phyloP scores from a whole-genome alignment of 2,888 invertebrate species.

The Lottia scabra region DNA sequence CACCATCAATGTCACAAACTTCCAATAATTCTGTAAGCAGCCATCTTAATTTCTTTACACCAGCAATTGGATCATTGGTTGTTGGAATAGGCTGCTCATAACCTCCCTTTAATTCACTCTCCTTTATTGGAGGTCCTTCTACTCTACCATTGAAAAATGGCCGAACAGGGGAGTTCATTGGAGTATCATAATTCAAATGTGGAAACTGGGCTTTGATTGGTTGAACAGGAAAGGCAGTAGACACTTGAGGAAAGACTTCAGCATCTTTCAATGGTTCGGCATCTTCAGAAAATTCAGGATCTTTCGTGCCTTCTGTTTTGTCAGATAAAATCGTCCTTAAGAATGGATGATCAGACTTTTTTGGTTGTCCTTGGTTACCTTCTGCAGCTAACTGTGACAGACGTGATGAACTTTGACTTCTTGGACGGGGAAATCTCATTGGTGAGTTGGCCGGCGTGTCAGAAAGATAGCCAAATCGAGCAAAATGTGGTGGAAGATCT shows the following conservation, averaged over 20 bases:
- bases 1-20: slow-evolving; percentile 47
- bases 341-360: neutral
- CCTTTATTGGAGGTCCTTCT: neutral
- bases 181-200: neutral
- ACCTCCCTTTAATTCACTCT: neutral
- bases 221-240: neutral
- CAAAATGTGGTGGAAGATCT: neutral
- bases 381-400: neutral
- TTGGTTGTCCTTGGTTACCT: neutral
- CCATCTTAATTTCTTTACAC: slow-evolving; percentile 43
- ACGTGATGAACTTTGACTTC: neutral
- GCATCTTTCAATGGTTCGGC: neutral
- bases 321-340: neutral
- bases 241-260: neutral
- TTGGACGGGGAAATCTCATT: neutral
- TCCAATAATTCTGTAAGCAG: slow-evolving; percentile 48
- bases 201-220: neutral
- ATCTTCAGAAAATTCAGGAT: neutral
- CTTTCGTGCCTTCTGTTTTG: neutral
- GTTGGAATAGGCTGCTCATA: slow-evolving; percentile 3
- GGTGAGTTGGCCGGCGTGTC: neutral
- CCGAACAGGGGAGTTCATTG: neutral
- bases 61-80: slow-evolving; percentile 29
- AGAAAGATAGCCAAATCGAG: neutral
- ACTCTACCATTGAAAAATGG: neutral